These are phyloP conservation scores for Melanogrammus aeglefinus DNA, from an alignment of 2,797 vertebrate genomes.

Conservation along the genomic window DNA sequence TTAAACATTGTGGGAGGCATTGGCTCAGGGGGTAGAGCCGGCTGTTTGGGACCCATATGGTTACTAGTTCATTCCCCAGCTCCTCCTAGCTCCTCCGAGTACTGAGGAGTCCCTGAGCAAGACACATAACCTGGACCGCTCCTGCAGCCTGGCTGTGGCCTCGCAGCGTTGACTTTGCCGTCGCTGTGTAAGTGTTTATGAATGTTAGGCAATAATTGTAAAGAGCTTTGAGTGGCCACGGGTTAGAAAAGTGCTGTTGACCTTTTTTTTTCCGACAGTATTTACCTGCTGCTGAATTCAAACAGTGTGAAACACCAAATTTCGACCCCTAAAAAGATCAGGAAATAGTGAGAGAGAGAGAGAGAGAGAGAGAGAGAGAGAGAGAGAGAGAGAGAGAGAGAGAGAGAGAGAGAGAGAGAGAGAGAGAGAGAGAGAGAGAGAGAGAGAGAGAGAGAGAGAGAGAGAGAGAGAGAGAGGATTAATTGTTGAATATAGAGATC, in stretches of 20 bases:
- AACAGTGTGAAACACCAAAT: conserved; percentile 40
- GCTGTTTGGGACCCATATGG: too few species aligned
- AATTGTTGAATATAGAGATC: not conserved
- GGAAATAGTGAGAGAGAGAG: not conserved
- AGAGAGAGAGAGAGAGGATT: not conserved
- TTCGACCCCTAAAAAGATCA: conserved; percentile 29
- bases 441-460: not conserved
- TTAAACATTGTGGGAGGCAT: not conserved
- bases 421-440: conserved; percentile 7
- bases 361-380: not conserved
- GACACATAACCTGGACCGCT: too few species aligned
- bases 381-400: conserved; percentile 6
- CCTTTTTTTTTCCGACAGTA: not conserved
- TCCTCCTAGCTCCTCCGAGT: too few species aligned
- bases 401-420: conserved; percentile 7
- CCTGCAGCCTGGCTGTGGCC: too few species aligned
- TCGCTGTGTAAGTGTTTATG: too few species aligned
- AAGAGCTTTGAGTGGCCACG: not conserved
- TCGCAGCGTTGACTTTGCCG: too few species aligned
- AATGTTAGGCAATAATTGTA: not conserved
- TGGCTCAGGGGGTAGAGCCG: too few species aligned
- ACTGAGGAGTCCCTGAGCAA: too few species aligned
- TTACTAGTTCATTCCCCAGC: too few species aligned
- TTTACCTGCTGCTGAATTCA: conserved; percentile 61
- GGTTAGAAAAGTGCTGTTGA: too few species aligned